These are phyloP conservation scores for Uropsilus gracilis DNA, from an alignment of 2,113 vertebrate species.

Conservation along the genomic window DNA sequence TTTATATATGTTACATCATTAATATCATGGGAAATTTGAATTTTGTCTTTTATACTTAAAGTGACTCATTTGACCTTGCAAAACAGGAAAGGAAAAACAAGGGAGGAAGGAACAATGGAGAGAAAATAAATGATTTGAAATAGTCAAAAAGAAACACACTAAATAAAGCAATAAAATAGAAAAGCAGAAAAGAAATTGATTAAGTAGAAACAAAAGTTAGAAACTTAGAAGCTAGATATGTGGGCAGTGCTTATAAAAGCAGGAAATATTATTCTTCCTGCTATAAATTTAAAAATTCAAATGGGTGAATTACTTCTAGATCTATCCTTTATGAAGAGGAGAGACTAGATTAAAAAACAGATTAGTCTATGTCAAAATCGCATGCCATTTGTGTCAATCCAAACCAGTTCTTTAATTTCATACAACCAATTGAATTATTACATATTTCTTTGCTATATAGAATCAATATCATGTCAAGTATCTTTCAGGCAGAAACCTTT, in stretches of 20 bases:
- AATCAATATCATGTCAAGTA: background rate
- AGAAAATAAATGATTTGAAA: background rate
- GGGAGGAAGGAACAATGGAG: background rate
- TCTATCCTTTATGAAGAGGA: background rate
- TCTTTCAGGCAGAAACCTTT: background rate
- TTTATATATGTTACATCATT: background rate
- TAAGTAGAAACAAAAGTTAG: background rate
- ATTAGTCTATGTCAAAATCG: background rate
- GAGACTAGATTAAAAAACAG: background rate
- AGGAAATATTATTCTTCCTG: background rate
- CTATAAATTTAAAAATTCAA: background rate
- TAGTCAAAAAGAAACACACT: background rate
- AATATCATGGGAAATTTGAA: background rate
- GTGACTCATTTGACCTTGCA: background rate
- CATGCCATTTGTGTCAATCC: background rate
- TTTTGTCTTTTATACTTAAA: background rate
- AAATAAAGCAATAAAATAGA: background rate
- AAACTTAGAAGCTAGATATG: background rate
- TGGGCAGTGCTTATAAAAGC: background rate
- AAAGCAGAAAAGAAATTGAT: background rate
- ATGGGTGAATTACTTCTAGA: background rate
- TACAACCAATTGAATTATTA: background rate
- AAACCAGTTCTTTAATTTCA: background rate
- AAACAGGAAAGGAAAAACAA: background rate
- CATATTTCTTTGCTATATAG: background rate